phyloP scores from a whole-genome alignment of 2,888 invertebrate genomes.

The Marronus borbonicus region DNA sequence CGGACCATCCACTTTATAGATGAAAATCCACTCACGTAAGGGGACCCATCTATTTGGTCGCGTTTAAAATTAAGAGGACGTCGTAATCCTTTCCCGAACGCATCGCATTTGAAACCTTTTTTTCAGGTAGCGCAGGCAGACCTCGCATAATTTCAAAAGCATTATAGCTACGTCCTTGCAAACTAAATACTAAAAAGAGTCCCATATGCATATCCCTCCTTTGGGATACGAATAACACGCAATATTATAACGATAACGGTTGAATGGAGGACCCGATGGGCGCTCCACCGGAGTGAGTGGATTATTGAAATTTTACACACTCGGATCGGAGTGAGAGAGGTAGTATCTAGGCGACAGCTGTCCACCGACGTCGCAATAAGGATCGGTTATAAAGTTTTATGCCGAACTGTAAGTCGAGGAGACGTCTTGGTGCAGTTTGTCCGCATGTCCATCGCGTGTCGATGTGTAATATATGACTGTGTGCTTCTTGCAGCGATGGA shows the following conservation, averaged over 20 bases:
- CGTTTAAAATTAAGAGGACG: constrained; percentile 36
- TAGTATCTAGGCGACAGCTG: constrained; percentile 39
- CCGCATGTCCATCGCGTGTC: constrained; percentile 41
- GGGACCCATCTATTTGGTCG: constrained; percentile 14
- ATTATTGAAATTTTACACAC: constrained; percentile 42
- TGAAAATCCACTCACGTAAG: background rate
- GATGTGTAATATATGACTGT: constrained; percentile 38
- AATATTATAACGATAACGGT: constrained; percentile 31
- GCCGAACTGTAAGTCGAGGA: constrained; percentile 34
- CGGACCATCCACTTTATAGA: constrained; percentile 46
- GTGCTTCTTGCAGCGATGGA: background rate
- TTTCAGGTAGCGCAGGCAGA: constrained; percentile 39
- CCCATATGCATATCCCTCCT: constrained; percentile 4
- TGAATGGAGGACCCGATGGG: constrained; percentile 1
- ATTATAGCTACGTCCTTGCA: constrained; percentile 8
- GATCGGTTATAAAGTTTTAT: constrained; percentile 43
- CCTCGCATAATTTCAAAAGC: constrained; percentile 40
- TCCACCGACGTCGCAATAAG: constrained; percentile 43
- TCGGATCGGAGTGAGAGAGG: background rate
- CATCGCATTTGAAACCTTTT: constrained; percentile 38
- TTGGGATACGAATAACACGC: constrained; percentile 5
- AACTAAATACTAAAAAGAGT: constrained; percentile 1
- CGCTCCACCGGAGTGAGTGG: constrained; percentile 11
- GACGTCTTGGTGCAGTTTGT: constrained; percentile 21
- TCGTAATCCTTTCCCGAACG: constrained; percentile 45